Evolutionary conservation across 2,113 vertebrate genomes (phyloP), one percentile per base, ranked within the genome.

Genomic region (Polypterus senegalus): DNA sequence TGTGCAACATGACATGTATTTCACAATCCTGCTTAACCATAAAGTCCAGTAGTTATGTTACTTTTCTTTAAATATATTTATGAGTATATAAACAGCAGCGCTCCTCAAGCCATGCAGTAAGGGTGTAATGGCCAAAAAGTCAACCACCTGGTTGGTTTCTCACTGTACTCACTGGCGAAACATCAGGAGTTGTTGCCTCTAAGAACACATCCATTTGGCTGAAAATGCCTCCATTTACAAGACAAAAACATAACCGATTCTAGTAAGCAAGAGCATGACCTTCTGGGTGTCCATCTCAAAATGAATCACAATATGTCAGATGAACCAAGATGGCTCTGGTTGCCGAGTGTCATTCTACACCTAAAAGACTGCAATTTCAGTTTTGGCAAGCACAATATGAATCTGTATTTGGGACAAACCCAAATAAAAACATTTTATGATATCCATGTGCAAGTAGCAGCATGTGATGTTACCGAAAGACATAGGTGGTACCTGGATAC

Each of bases 51-150:
- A 45, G 27, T 43, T 58, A 45, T 58, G 45, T 45, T 45, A 58
- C 9, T 43, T 58, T 58, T 27, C 27, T 27, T 27, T 27, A 27
- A 27, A 27, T 27, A 27, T 27, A 27, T 27, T 27, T 27, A 27
- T 27, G 27, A 27, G 27, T 27, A 9, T 27, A 7, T 58, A 43
- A 58, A 27, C 27, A 58, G 56, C 56, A 58, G 56, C n/a, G 4
- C 56, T 45, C 10, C 54, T 56, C 10, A 56, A n/a, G 54, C 56
- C 56, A 58, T 58, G 56, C 56, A 58, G 46, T 7, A 45, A 7
- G 7, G 43, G 9, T 58, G 56, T 27, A n/a, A n/a, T 2, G 27
- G 27, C 27, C 27, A 27, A 27, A 27, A 27, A 27, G 27, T 27
- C 27, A 27, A 27, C 27, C 27, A 27, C 27, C 27, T 27, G 27